Base-by-base conservation (phyloP, 2,888 invertebrate species). In the Orthosia gothica region DNA sequence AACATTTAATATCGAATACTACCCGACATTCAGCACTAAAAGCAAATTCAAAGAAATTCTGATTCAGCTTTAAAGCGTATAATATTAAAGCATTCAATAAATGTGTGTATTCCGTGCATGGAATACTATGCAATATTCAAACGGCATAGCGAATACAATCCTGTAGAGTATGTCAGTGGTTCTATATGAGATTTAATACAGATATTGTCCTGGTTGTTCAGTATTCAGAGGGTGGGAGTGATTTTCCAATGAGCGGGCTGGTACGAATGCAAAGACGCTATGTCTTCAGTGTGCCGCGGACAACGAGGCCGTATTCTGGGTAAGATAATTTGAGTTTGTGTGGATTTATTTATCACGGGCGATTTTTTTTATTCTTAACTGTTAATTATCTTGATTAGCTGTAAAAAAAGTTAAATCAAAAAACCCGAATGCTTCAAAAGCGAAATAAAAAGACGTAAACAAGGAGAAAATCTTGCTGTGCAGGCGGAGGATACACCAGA, bases 171-270 rank as follows among this genome's bases (percentile, higher is more conserved):
- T 75, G 87, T 77, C 79, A 82, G 79, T 77, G 77, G 62, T 69
- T 66, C 67, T 70, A 70, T 83, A 84, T 82, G 80, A 87, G 87
- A 88, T 89, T 87, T 86, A 89, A 89, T 86, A 87, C 69, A 80
- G 86, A 86, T 84, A 87, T 86, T 87, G 83, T 84, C 84, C 71
- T 61, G 76, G 74, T 83, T 89, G 89, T 88, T 95, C 92, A 89
- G 95, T 95, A 96, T 96, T 94, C 96, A 93, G 93, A 79, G 88
- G 91, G 91, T 91, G 92, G 88, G 90, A 90, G 95, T 95, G 96
- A 96, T 96, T 96, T 95, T 95, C 95, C 96, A 95, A 96, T 96
- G 96, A 95, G 92, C 93, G 89, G 89, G 86, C 91, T 88, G 90
- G 91, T 91, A 90, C 91, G 94, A 94, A 94, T 95, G 94, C 94